Evolutionary conservation across 2,888 invertebrate genomes (phyloP).

Genomic region (Formica aserva): DNA sequence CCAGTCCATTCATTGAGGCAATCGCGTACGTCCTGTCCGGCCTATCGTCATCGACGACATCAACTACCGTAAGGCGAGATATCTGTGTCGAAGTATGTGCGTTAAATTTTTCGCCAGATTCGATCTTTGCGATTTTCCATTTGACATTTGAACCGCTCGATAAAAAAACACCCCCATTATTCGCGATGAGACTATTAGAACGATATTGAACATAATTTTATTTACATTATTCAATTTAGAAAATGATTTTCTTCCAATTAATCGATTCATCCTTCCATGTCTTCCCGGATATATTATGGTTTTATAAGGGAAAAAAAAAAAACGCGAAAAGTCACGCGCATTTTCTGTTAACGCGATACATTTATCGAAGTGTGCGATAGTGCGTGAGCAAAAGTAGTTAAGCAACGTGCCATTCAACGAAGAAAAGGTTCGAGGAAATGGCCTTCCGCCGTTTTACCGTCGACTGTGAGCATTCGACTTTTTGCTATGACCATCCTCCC

Average conservation of each 20-base stretch:
- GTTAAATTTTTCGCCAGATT: background rate
- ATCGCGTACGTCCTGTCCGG: slow-evolving; percentile 84
- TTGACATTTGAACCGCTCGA: background rate
- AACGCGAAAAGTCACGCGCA: slow-evolving; percentile 5
- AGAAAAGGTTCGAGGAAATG: slow-evolving; percentile 76
- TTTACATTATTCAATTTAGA: background rate
- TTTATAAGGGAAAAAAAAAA: background rate
- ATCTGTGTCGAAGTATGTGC: background rate
- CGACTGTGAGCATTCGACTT: slow-evolving; percentile 70
- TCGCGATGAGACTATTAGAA: background rate
- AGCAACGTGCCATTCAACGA: slow-evolving; percentile 46
- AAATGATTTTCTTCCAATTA: background rate
- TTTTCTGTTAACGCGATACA: slow-evolving; percentile 46
- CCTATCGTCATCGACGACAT: slow-evolving; percentile 57
- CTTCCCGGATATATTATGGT: background rate
- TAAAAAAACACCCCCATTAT: background rate
- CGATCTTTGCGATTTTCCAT: background rate
- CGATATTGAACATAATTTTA: background rate
- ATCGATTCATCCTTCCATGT: background rate
- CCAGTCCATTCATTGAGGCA: slow-evolving; percentile 84
- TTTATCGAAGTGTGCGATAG: slow-evolving; percentile 42
- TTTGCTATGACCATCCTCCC: slow-evolving; percentile 54
- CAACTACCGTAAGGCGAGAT: slow-evolving; percentile 44
- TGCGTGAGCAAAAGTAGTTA: slow-evolving; percentile 51
- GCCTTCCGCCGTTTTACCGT: slow-evolving; percentile 78